phyloP scores from a whole-genome alignment of 2,797 vertebrate species.

The Coccyzus lansbergi region DNA sequence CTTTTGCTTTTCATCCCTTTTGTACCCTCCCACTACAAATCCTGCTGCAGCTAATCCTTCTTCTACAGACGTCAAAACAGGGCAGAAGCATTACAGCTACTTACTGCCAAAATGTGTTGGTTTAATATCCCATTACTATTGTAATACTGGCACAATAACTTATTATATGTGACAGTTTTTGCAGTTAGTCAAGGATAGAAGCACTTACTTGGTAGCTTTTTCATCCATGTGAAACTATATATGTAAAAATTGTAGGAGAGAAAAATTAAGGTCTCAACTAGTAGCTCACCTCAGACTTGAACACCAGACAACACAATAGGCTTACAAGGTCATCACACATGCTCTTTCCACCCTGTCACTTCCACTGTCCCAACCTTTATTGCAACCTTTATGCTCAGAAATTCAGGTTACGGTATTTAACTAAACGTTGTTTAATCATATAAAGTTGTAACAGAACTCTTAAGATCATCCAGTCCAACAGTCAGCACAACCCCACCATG shows the following conservation, averaged over 20 bases:
- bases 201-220: not conserved
- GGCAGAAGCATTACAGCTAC: slow-evolving; percentile 43
- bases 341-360: not conserved
- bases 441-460: no score
- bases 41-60: slow-evolving; percentile 56
- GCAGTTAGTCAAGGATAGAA: slow-evolving; percentile 34
- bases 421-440: no score
- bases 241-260: not conserved
- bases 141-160: slow-evolving; percentile 54
- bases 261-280: not conserved
- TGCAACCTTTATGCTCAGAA: not conserved
- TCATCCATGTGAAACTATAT: not conserved
- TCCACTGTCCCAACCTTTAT: not conserved
- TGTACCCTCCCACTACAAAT: slow-evolving; percentile 47
- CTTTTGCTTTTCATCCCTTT: slow-evolving; percentile 62
- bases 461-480: no score
- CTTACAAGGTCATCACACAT: not conserved
- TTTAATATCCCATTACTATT: slow-evolving; percentile 61
- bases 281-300: not conserved
- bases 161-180: slow-evolving; percentile 38
- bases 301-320: not conserved
- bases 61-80: slow-evolving; percentile 58
- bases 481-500: no score
- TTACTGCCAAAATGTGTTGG: slow-evolving; percentile 40
- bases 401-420: not conserved